A percentile compares a stretch with the other conserved stretches of the same genome.
Conservation (phyloP, 2,797 vertebrate species). For the Delichon dasypus region DNA sequence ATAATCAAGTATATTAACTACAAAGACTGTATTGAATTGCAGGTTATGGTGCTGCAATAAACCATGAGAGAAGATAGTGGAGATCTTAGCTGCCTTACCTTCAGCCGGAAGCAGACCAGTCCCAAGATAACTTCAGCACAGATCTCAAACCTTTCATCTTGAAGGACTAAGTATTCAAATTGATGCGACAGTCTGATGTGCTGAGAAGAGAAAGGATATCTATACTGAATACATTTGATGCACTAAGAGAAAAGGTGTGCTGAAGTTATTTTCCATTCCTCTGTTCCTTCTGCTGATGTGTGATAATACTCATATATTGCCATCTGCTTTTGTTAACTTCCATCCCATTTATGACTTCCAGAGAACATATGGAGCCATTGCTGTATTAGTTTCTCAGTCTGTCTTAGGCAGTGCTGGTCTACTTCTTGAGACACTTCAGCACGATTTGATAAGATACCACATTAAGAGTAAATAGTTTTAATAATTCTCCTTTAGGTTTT, state of each 20-base stretch:
- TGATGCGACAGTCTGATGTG: constrained; percentile 87
- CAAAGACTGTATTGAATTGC: neutral
- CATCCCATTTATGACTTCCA: neutral
- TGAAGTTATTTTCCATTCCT: neutral
- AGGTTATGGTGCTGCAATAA: neutral
- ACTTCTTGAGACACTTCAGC: neutral
- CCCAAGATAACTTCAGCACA: constrained; percentile 89
- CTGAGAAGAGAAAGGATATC: constrained; percentile 72
- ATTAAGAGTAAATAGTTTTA: neutral
- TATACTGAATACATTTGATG: neutral
- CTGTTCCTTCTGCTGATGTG: neutral
- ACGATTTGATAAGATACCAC: neutral
- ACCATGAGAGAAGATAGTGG: neutral
- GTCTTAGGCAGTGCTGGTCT: neutral
- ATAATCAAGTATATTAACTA: neutral
- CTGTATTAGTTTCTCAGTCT: neutral
- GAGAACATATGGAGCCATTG: neutral
- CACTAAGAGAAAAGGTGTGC: neutral
- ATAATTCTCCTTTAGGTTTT: neutral
- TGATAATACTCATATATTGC: neutral
- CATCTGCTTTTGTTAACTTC: constrained; percentile 15
- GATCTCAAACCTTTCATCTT: constrained; percentile 91
- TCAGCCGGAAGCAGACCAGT: constrained; percentile 94
- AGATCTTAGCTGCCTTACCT: constrained; percentile 78
- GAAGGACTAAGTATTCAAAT: constrained; percentile 85